A percentile compares a stretch with the other conserved stretches of the same genome.
These are phyloP conservation scores for Micrastur ruficollis DNA, from an alignment of 2,797 vertebrate species.

Conservation along the genomic window DNA sequence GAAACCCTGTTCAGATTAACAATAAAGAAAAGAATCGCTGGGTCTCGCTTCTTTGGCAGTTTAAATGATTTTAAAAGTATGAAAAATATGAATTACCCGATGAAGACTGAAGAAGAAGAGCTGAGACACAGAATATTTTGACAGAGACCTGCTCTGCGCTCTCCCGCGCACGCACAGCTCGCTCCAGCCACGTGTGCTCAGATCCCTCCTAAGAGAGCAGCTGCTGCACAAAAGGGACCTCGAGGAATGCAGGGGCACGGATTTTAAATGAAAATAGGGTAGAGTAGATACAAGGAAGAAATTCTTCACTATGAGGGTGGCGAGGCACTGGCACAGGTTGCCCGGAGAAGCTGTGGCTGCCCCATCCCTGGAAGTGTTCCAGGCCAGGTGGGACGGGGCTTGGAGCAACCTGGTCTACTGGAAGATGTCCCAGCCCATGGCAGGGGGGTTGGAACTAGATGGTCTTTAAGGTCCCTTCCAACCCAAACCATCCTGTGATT, in stretches of 20 bases:
- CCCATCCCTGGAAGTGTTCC: not conserved
- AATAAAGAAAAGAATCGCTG: not conserved
- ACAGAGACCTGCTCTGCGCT: not conserved
- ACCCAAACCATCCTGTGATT: not conserved
- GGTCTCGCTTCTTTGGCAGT: not conserved
- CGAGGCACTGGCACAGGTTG: no score
- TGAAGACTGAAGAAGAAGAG: not conserved
- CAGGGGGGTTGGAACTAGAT: no score
- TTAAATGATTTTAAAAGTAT: not conserved
- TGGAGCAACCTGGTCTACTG: rapidly evolving
- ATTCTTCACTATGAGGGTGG: not conserved
- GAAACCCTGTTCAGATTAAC: not conserved
- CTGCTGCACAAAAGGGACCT: not conserved
- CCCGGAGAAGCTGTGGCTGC: not conserved
- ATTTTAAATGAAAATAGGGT: not conserved
- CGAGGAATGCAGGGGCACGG: rapidly evolving
- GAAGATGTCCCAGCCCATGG: not conserved
- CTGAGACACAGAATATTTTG: not conserved
- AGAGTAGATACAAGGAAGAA: not conserved
- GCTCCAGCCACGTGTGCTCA: not conserved
- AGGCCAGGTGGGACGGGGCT: not conserved
- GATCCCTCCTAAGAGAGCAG: not conserved
- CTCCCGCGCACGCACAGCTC: rapidly evolving
- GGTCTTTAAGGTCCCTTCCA: no score
- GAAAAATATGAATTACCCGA: not conserved